phyloP scores from a whole-genome alignment of 35 echinoderm and acorn worm species.

The Eucidaris tribuloides region DNA sequence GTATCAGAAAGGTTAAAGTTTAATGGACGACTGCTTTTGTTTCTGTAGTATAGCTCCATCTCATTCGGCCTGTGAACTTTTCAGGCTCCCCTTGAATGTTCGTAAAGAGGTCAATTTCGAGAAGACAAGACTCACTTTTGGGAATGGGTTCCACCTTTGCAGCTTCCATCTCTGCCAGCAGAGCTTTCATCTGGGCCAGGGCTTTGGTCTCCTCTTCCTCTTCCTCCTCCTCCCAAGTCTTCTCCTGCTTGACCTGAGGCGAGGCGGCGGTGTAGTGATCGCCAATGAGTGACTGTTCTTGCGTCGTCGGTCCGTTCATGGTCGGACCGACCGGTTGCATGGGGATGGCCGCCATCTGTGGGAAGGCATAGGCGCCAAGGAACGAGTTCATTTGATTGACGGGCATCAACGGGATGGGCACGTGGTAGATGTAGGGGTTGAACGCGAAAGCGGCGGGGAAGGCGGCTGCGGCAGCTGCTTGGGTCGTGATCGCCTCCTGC shows the following conservation, averaged over 20 bases:
- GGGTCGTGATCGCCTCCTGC: neutral
- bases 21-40: too few species aligned
- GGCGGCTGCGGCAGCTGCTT: conserved; percentile 18
- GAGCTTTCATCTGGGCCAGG: conserved; percentile 78
- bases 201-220: conserved; percentile 62
- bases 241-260: conserved; percentile 52
- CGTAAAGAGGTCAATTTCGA: too few species aligned
- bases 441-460: conserved; percentile 75
- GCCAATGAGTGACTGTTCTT: neutral
- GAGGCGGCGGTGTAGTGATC: neutral
- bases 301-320: conserved; percentile 53
- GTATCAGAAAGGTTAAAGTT: too few species aligned
- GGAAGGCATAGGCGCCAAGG: conserved; percentile 75
- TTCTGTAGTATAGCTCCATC: too few species aligned
- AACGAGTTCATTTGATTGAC: conserved; percentile 80
- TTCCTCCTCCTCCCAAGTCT: conserved; percentile 48
- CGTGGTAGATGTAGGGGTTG: conserved; percentile 83
- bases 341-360: conserved; percentile 62
- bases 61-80: too few species aligned
- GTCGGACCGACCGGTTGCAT: conserved; percentile 59
- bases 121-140: conserved; percentile 53
- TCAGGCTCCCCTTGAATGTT: too few species aligned
- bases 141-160: conserved; percentile 69
- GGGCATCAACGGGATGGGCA: conserved; percentile 91
- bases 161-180: conserved; percentile 86